Evolutionary conservation across 2,797 vertebrate species (phyloP).

Genomic region (Discoglossus pictus): DNA sequence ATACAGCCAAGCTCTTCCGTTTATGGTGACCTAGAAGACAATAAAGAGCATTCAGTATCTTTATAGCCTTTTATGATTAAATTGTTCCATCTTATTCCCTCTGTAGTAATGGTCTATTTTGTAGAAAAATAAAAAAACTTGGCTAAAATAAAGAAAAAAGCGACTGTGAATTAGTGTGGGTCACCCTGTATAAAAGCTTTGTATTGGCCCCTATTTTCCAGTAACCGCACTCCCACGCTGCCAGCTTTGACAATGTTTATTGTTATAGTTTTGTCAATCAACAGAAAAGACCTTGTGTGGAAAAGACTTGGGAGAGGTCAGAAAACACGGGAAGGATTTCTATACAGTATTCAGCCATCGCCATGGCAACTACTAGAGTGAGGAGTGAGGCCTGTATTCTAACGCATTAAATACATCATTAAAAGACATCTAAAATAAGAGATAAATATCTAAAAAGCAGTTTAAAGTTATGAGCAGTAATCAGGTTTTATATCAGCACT

Average conservation of each 20-base stretch:
- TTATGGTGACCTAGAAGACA: too few relatives aligned
- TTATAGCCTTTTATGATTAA: too few relatives aligned
- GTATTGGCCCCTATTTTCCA: conserved; percentile 30
- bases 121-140: conserved; percentile 25
- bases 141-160: conserved; percentile 23
- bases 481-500: too few relatives aligned
- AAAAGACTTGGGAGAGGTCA: conserved; percentile 41
- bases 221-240: conserved; percentile 42
- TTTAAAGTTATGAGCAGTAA: too few relatives aligned
- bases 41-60: too few relatives aligned
- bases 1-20: too few relatives aligned
- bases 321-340: conserved; percentile 33
- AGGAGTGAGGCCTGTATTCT: conserved; percentile 21
- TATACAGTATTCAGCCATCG: conserved; percentile 22
- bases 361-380: conserved; percentile 39
- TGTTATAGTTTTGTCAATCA: conserved; percentile 45
- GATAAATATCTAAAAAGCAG: too few relatives aligned
- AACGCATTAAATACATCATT: conserved; percentile 36
- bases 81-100: conserved; percentile 23
- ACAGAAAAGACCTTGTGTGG: conserved; percentile 47
- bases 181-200: conserved; percentile 31
- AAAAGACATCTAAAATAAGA: background rate
- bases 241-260: conserved; percentile 34
- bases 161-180: conserved; percentile 24
- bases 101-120: conserved; percentile 16